These are phyloP conservation scores for Psilanteris sp. DNA, from an alignment of 1,140 invertebrate genomes.

Conservation along the genomic window DNA sequence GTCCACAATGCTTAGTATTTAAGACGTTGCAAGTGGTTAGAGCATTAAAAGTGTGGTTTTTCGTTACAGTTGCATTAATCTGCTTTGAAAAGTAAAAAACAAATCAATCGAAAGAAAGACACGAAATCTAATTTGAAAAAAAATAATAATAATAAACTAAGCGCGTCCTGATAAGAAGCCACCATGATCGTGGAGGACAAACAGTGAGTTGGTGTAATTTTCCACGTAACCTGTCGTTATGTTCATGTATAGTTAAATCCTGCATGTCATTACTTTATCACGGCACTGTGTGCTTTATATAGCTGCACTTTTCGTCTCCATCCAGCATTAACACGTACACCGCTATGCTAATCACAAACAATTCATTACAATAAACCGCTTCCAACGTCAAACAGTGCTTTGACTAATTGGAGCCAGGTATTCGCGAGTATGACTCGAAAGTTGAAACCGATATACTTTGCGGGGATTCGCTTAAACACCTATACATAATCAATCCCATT, in stretches of 20 bases:
- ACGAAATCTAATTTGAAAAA: constrained; percentile 20
- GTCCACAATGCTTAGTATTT: too few relatives aligned
- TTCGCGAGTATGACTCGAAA: too few relatives aligned
- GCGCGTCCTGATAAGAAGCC: constrained; percentile 68
- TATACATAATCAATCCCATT: too few relatives aligned
- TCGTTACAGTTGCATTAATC: constrained; percentile 74
- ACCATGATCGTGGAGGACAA: constrained; percentile 79
- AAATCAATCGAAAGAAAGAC: background rate
- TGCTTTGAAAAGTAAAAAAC: constrained; percentile 27
- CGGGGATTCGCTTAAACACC: too few relatives aligned
- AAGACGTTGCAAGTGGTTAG: too few relatives aligned
- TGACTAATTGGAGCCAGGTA: too few relatives aligned
- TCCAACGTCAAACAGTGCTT: too few relatives aligned
- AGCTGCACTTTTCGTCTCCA: constrained; percentile 16
- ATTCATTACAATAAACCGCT: too few relatives aligned
- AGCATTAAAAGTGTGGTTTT: constrained; percentile 67
- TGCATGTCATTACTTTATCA: constrained; percentile 48
- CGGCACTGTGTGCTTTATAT: constrained; percentile 16
- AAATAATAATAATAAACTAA: too few relatives aligned
- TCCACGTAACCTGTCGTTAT: constrained; percentile 40
- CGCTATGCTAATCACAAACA: too few relatives aligned
- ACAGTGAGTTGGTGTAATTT: constrained; percentile 75
- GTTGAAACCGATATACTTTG: too few relatives aligned
- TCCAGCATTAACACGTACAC: constrained; percentile 17
- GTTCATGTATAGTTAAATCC: constrained; percentile 36